Percentiles rank a stretch among this genome's conserved stretches.
Evolutionary conservation across 2,888 invertebrate genomes (phyloP).

Genomic region (Hyposoter dolosus): DNA sequence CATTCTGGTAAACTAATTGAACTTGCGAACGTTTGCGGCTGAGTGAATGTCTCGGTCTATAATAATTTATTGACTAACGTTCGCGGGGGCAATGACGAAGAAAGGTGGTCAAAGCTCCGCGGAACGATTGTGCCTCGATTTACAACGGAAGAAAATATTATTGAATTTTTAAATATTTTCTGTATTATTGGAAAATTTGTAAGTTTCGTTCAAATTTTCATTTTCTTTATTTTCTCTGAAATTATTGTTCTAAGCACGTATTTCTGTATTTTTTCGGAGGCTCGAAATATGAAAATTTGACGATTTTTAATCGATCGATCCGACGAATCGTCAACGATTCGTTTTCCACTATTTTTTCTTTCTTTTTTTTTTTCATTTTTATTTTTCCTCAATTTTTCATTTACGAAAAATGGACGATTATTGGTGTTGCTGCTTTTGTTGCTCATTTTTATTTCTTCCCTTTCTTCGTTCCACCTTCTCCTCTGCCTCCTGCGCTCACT

Average conservation of each 20-base stretch:
- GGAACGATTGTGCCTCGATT: conserved; percentile 78
- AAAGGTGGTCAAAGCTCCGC: conserved; percentile 67
- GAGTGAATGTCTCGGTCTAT: conserved; percentile 71
- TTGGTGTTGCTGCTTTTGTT: background rate
- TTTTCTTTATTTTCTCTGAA: conserved; percentile 13
- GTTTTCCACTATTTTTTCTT: too few relatives aligned
- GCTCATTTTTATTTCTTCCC: background rate
- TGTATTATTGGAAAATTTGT: conserved; percentile 40
- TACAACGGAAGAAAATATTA: conserved; percentile 79
- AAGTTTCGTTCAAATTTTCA: conserved; percentile 29
- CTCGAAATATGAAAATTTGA: background rate
- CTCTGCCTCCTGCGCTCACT: conserved; percentile 72
- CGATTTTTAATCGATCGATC: background rate
- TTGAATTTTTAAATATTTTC: conserved; percentile 68
- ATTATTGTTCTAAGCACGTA: conserved; percentile 64
- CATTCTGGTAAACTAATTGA: conserved; percentile 49
- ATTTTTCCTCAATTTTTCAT: background rate
- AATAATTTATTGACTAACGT: conserved; percentile 79
- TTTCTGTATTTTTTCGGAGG: conserved; percentile 10
- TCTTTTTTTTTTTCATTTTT: background rate
- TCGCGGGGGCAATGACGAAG: conserved; percentile 67
- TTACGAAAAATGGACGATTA: background rate
- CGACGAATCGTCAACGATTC: conserved; percentile 3
- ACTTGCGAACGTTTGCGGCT: conserved; percentile 64
- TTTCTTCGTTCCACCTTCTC: too few relatives aligned